A percentile compares a stretch with the other conserved stretches of the same genome.
Conservation (phyloP, 1,140 invertebrate species). For the Cydia fagiglandana region DNA sequence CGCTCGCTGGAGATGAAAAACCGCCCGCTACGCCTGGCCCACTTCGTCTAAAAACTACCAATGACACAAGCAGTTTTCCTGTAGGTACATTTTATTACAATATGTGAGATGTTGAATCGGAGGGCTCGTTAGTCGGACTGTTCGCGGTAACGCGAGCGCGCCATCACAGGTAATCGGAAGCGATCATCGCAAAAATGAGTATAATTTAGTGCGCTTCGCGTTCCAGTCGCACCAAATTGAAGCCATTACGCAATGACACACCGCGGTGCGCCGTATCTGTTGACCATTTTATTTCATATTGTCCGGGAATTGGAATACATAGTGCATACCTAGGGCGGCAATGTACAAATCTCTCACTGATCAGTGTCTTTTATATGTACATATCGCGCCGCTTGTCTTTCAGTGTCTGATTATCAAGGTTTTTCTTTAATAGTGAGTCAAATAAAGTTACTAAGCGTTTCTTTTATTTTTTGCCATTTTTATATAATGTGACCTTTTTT, state of each 20-base stretch:
- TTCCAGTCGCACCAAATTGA: conserved; percentile 67
- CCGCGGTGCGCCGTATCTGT: conserved; percentile 54
- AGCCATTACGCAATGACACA: conserved; percentile 60
- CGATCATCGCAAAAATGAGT: conserved; percentile 73
- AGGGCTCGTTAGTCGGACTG: conserved; percentile 28
- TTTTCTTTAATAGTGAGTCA: no score
- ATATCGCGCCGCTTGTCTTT: no score
- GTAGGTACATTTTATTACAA: conserved; percentile 13
- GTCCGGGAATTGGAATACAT: conserved; percentile 37
- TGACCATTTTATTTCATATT: conserved; percentile 42
- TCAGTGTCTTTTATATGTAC: not conserved
- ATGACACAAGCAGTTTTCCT: conserved; percentile 8
- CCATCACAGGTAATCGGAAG: conserved; percentile 72
- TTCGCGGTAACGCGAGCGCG: conserved; percentile 45
- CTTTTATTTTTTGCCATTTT: no score
- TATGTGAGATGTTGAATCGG: not conserved
- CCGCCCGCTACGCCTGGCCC: conserved; percentile 20
- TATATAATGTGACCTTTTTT: no score
- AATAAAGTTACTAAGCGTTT: no score
- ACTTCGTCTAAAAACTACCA: conserved; percentile 23
- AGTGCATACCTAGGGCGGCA: conserved; percentile 37
- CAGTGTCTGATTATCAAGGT: no score
- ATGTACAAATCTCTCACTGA: not conserved
- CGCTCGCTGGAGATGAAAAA: conserved; percentile 49
- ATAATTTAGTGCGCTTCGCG: conserved; percentile 65